phyloP scores from a whole-genome alignment of 2,113 vertebrate genomes.

The Vombatus ursinus region DNA sequence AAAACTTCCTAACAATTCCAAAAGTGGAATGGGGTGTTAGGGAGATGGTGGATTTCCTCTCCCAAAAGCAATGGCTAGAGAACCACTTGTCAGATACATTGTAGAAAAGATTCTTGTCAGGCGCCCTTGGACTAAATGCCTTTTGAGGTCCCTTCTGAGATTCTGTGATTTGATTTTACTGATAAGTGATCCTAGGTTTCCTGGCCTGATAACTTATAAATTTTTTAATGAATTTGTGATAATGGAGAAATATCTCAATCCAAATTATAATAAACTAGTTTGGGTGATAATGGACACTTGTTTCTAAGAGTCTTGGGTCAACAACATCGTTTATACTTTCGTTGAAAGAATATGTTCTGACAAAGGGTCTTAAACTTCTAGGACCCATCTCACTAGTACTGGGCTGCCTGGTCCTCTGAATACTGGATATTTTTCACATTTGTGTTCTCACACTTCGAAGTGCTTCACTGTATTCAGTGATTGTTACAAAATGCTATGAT shows the following conservation, averaged over 20 bases:
- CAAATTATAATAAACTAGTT: conserved; percentile 30
- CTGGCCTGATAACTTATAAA: conserved; percentile 12
- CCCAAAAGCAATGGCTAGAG: no score
- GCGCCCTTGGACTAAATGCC: no score
- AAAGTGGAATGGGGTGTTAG: no score
- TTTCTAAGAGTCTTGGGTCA: conserved; percentile 14
- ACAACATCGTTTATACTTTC: neutral
- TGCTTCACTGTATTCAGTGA: conserved; percentile 33
- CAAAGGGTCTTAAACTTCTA: neutral
- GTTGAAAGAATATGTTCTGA: neutral
- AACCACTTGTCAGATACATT: no score
- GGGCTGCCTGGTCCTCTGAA: neutral
- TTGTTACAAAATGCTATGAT: neutral
- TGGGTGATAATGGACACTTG: neutral
- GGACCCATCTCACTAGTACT: neutral
- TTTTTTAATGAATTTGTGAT: conserved; percentile 36
- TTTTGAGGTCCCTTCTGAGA: no score
- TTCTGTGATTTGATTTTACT: neutral
- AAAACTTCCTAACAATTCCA: no score
- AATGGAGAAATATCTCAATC: neutral
- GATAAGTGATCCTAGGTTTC: conserved; percentile 18
- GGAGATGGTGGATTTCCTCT: no score
- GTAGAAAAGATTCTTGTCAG: no score
- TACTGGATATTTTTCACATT: conserved; percentile 38
- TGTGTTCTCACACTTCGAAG: conserved; percentile 1